Evolutionary conservation across 2,113 vertebrate species (phyloP), one percentile per base, ranked within the genome.

Genomic region (Amia ocellicauda): DNA sequence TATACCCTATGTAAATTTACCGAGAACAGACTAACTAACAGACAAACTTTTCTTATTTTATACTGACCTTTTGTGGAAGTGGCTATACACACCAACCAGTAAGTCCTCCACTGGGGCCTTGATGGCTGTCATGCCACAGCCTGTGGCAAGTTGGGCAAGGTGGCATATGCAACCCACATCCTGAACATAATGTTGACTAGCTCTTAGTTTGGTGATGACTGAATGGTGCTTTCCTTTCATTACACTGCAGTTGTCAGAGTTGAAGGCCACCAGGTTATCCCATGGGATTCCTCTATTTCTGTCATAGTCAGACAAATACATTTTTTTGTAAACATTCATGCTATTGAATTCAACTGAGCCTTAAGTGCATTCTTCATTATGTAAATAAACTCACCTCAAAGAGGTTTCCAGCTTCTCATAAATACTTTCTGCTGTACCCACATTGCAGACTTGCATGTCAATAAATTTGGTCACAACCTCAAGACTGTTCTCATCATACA

Each of bases 81-180:
- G 56, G 31, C 17, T 41, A 23, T 60, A 60, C n/a, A 60, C 19
- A 24, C 42, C 23, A 9, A 45, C 42, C 42, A 47, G 22, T 14
- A 60, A 14, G 17, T 28, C 42, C 11, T 65, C 53, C 11, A 58
- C 27, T 31, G 54, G 43, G 5, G 13, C 23, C 41, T 65, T 31
- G 55, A 45, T 47, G 4, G 54, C 54, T 20, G 45, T 58, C 3
- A 65, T 57, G 36, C 24, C 53, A 57, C 63, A 65, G 17, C 54
- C 40, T 47, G 54, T 58, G 41, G 26, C 54, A 29, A 64, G 20
- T 13, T 58, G 53, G 20, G 1, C 63, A 16, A 50, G 63, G 43
- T 65, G 63, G 41, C 63, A 58, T 27, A 65, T 65, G 41, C 63
- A 65, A 19, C 54, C 54, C 10, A 65, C 8, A 27, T 65, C 63